Evolutionary conservation across 2,113 vertebrate species (phyloP), one percentile per base, ranked within the genome.

Genomic region (Tragulus kanchil): DNA sequence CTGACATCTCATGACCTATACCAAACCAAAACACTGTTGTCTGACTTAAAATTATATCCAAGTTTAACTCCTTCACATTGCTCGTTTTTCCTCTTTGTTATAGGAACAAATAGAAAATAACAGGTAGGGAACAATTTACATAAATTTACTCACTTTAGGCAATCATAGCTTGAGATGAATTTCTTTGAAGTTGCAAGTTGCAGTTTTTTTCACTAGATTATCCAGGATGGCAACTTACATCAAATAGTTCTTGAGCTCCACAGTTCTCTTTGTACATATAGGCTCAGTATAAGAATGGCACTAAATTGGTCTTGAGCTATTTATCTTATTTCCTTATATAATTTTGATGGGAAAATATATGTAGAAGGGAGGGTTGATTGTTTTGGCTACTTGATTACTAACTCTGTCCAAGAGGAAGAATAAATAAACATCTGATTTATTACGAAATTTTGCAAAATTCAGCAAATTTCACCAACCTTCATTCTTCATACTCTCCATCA

Each of bases 401-500:
- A 56, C 79, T 56, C 19, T 61, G 25, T 82, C 13, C 23, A n/a
- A 25, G 42, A n/a, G 31, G 21, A 77, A 26, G 15, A 48, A 16
- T 7, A 69, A n/a, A 19, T 31, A 62, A 88, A 79, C 5, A 85
- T 10, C 15, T 45, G 16, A 89, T 78, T 88, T 94, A 83, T 88
- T 59, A 93, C 28, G 54, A 75, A 64, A 78, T 81, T 94, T 88
- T 78, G 25, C 19, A 84, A 94, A 95, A 52, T 81, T 61, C 8
- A 92, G 15, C 5, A 77, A 59, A 52, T 89, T 56, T 14, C 9
- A 48, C 6, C 36, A 31, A 8, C 11, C 21, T 78, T 90, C n/a
- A 71, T 58, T 45, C 10, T 52, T 85, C 26, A 67, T 21, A 90
- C 8, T 89, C 11, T 95, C 36, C 77, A 36, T 77, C 17, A 85